Conservation (phyloP, 1,140 invertebrate genomes). For the Penaeus indicus region DNA sequence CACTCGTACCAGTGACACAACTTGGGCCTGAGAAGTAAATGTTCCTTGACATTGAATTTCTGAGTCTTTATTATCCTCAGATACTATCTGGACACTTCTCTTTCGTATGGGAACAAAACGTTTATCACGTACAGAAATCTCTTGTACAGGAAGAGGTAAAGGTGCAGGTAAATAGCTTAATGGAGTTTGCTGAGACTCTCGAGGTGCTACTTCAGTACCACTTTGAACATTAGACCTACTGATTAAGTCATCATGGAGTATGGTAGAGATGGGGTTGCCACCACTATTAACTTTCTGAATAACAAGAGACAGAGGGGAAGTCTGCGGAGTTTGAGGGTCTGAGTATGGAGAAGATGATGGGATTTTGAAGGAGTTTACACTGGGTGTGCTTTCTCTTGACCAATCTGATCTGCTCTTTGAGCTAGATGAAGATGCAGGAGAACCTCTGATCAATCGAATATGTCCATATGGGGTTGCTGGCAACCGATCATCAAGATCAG, state of each 20-base stretch:
- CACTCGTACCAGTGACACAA: constrained; percentile 29
- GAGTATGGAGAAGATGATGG: constrained; percentile 48
- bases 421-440: constrained; percentile 34
- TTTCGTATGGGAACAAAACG: constrained; percentile 44
- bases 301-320: constrained; percentile 50
- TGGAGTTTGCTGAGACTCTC: background rate
- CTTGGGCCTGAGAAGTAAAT: constrained; percentile 11
- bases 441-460: constrained; percentile 45
- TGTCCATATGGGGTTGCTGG: constrained; percentile 36
- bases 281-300: constrained; percentile 40
- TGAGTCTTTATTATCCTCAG: constrained; percentile 30
- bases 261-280: background rate
- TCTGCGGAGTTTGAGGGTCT: constrained; percentile 45
- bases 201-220: background rate
- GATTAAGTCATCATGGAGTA: too few species aligned
- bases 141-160: constrained; percentile 21
- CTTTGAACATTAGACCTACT: background rate
- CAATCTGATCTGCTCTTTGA: constrained; percentile 43
- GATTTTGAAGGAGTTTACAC: constrained; percentile 5
- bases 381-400: constrained; percentile 35
- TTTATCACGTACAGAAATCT: constrained; percentile 32
- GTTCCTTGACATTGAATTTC: constrained; percentile 35
- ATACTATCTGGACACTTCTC: constrained; percentile 29
- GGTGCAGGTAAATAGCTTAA: background rate
- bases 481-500: constrained; percentile 36